Evolutionary conservation across 2,113 vertebrate species (phyloP), one percentile per base, ranked within the genome.

Genomic region (Calidris pugnax): DNA sequence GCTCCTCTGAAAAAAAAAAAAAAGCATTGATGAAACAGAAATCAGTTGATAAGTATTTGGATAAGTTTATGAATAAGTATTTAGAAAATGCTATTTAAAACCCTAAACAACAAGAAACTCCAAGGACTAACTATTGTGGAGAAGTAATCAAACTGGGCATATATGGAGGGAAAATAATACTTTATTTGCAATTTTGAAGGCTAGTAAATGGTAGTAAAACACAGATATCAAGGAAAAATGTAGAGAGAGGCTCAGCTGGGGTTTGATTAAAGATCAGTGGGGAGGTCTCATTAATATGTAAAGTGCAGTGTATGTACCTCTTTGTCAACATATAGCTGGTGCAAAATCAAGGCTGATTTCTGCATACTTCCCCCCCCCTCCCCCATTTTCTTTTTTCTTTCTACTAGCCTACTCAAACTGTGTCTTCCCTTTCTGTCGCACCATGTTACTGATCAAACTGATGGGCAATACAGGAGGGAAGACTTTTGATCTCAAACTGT

Each of bases 361-460:
- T 81, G 51, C 33, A 59, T 51, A 7, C 4, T 2, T 0, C 10
- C 4, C 3, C 9, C 4, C 2, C 10, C 10, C 4, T 2, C 9
- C 4, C 2, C 0, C 2, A 2, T 27, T 85, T 80, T 87, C 27
- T 93, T 94, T 62, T 41, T 2, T 73, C 17, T 85, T 83, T 83
- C 45, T 66, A 18, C 13, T 56, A 45, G 33, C 22, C 33, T 64
- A 32, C 20, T 68, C 50, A 79, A 68, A 82, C 27, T 45, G 12
- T 67, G 14, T 43, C 47, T 78, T 90, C 33, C 82, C 57, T 79
- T 91, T 83, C 45, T 60, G 33, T 66, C 3, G 5, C 26, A 53
- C 8, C 24, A 10, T 35, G 20, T 37, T 93, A 47, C 76, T 81
- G 51, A 33, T 43, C 43, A 84, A 77, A 77, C 37, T 67, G 55